These are phyloP conservation scores for Zophobas atratus DNA, from an alignment of 1,140 invertebrate genomes.

Conservation along the genomic window DNA sequence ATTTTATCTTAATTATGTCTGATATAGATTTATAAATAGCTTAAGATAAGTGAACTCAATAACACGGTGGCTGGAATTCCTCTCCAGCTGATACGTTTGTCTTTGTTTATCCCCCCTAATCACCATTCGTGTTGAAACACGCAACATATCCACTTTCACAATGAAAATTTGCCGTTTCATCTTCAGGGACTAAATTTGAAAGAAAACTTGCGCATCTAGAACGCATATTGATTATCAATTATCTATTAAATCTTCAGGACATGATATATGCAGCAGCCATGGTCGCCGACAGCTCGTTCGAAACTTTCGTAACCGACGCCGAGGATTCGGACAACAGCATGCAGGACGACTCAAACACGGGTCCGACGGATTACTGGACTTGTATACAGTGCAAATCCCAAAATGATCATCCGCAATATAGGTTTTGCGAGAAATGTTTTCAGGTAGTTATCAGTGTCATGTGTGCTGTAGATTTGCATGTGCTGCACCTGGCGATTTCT, in stretches of 20 bases:
- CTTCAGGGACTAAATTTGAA: too few species aligned
- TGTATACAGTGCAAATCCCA: constrained; percentile 75
- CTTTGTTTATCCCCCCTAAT: too few species aligned
- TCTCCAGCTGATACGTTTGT: too few species aligned
- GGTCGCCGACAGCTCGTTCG: constrained; percentile 60
- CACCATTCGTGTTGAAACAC: too few species aligned
- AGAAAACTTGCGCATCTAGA: too few species aligned
- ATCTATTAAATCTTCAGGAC: constrained; percentile 50
- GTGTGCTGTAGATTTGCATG: constrained; percentile 55
- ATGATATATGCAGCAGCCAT: constrained; percentile 59
- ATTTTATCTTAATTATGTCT: too few species aligned
- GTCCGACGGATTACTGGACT: constrained; percentile 73
- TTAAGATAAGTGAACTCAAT: too few species aligned
- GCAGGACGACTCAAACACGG: constrained; percentile 71
- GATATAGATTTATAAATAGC: too few species aligned
- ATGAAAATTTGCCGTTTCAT: too few species aligned
- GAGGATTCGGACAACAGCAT: constrained; percentile 73
- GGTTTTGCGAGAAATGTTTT: constrained; percentile 79
- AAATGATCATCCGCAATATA: constrained; percentile 76
- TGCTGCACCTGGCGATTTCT: neutral
- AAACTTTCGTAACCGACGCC: constrained; percentile 63
- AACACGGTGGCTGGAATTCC: too few species aligned
- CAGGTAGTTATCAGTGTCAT: constrained; percentile 68
- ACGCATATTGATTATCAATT: neutral
- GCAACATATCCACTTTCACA: too few species aligned